These are phyloP conservation scores for Anthopleura sola DNA, from an alignment of 64 coral and sea anemone species.

Conservation along the genomic window DNA sequence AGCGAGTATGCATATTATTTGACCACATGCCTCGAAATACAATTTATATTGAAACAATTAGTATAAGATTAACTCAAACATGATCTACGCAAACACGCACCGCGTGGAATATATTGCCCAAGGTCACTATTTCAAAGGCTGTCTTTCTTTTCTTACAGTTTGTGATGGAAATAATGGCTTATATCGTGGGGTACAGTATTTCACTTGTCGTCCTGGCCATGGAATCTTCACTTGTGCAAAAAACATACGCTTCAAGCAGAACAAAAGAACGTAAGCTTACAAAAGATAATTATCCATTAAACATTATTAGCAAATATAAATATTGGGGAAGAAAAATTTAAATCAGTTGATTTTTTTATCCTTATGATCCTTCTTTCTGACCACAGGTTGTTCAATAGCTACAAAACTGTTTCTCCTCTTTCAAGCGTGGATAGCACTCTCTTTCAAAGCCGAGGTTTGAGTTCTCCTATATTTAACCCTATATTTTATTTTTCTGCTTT, in stretches of 20 bases:
- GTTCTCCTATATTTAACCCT: neutral
- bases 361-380: neutral
- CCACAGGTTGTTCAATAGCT: constrained; percentile 16
- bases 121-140: neutral
- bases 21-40: neutral
- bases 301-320: neutral
- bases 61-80: neutral
- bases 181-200: constrained; percentile 78
- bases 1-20: neutral
- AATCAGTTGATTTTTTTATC: neutral
- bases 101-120: neutral
- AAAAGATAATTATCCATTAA: neutral
- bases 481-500: neutral
- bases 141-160: constrained; percentile 8
- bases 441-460: neutral
- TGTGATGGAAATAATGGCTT: constrained; percentile 71
- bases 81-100: neutral
- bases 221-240: constrained; percentile 79
- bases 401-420: constrained; percentile 19
- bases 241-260: constrained; percentile 69
- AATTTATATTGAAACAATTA: neutral
- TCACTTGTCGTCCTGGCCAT: constrained; percentile 60
- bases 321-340: neutral
- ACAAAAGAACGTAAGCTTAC: constrained; percentile 62
- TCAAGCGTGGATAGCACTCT: constrained; percentile 3